Conservation (phyloP, 2,888 invertebrate genomes). For the Copidosoma aretas region DNA sequence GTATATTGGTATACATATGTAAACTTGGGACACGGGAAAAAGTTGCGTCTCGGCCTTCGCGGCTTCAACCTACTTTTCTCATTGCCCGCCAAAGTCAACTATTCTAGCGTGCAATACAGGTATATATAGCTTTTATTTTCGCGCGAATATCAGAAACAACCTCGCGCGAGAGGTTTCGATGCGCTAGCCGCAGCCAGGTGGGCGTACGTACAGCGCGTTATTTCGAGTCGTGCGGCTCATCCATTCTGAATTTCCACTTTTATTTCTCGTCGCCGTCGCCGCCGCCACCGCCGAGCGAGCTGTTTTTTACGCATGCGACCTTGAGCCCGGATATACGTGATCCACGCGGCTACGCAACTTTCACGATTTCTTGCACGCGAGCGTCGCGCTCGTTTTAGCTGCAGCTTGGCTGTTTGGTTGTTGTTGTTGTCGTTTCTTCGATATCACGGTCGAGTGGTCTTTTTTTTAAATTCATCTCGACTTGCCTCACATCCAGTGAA, state of each 20-base stretch:
- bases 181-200: not conserved
- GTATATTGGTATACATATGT: too few species aligned
- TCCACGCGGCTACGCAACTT: constrained; percentile 26
- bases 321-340: constrained; percentile 35
- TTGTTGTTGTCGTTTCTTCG: too few species aligned
- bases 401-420: not conserved
- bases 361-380: constrained; percentile 8
- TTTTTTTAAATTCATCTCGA: too few species aligned
- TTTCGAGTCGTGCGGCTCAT: too few species aligned
- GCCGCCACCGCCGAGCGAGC: not conserved
- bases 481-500: too few species aligned
- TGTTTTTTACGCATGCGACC: constrained; percentile 22
- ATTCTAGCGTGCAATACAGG: not conserved
- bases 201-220: not conserved
- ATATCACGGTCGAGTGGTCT: too few species aligned
- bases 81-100: constrained; percentile 2
- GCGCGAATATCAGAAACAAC: too few species aligned
- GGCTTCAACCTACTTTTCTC: constrained; percentile 4
- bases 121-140: constrained; percentile 11
- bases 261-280: not conserved
- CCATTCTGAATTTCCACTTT: too few species aligned
- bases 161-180: too few species aligned
- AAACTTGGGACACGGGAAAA: too few species aligned
- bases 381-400: not conserved
- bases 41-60: not conserved